Conservation (phyloP, 2,113 vertebrate species). For the Brachyhypopomus occidentalis region DNA sequence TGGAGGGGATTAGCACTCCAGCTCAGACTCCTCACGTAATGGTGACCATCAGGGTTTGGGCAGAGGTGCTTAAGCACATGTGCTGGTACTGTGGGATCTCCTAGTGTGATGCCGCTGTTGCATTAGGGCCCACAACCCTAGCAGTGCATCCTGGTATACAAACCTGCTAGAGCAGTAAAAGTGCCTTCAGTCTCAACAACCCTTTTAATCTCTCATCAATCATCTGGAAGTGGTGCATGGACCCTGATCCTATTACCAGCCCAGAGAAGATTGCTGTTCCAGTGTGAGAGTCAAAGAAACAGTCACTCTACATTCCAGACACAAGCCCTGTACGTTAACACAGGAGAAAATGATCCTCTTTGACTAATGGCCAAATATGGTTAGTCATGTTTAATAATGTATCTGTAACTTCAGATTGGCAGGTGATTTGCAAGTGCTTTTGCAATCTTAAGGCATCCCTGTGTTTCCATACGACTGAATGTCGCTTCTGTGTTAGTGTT, state of each 20-base stretch:
- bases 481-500: neutral
- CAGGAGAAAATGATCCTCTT: slow-evolving; percentile 51
- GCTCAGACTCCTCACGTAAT: slow-evolving; percentile 10
- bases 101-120: slow-evolving; percentile 52
- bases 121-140: slow-evolving; percentile 64
- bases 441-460: slow-evolving; percentile 1
- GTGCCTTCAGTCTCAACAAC: slow-evolving; percentile 76
- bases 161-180: slow-evolving; percentile 73
- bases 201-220: slow-evolving; percentile 84
- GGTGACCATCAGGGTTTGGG: neutral
- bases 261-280: slow-evolving; percentile 63
- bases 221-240: slow-evolving; percentile 67
- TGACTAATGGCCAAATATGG: slow-evolving; percentile 42
- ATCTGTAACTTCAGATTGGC: slow-evolving; percentile 13
- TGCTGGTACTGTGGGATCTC: neutral
- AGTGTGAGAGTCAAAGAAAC: slow-evolving; percentile 62
- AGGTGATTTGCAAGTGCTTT: slow-evolving; percentile 23
- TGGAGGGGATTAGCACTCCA: neutral
- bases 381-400: slow-evolving; percentile 29
- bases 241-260: slow-evolving; percentile 72
- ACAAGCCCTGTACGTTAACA: slow-evolving; percentile 63
- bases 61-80: neutral
- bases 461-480: neutral
- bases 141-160: slow-evolving; percentile 68
- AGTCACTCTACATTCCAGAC: slow-evolving; percentile 58